Evolutionary conservation across 2,113 vertebrate species (phyloP).

Genomic region (Clupea harengus): DNA sequence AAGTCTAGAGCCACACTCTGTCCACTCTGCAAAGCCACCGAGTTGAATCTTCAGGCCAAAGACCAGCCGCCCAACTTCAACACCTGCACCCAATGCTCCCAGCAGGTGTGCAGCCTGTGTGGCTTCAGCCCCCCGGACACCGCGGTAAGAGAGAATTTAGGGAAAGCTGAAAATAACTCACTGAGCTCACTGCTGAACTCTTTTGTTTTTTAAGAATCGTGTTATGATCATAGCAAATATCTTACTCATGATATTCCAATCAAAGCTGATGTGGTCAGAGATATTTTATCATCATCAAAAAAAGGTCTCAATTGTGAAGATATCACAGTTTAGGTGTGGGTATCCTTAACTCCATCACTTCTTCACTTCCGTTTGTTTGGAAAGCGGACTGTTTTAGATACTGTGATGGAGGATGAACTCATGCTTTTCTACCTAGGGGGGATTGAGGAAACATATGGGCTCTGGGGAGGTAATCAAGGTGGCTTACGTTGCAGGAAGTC

Average conservation of each 20-base stretch:
- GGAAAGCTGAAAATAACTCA: neutral
- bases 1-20: slow-evolving; percentile 70
- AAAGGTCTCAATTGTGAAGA: neutral
- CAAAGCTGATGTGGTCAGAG: too few species aligned
- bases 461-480: slow-evolving; percentile 60
- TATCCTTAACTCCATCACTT: neutral
- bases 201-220: too few species aligned
- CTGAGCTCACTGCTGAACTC: too few species aligned
- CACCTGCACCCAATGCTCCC: slow-evolving; percentile 90
- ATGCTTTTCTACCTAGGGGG: neutral
- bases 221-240: too few species aligned
- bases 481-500: slow-evolving; percentile 64
- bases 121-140: slow-evolving; percentile 91
- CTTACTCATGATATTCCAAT: too few species aligned
- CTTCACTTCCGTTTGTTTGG: neutral
- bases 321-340: neutral
- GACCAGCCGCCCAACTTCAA: slow-evolving; percentile 86
- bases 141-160: slow-evolving; percentile 61
- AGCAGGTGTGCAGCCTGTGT: slow-evolving; percentile 92
- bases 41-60: slow-evolving; percentile 78
- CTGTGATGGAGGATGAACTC: neutral
- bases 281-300: neutral
- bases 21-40: slow-evolving; percentile 88
- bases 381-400: slow-evolving; percentile 22
- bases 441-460: slow-evolving; percentile 61